Evolutionary conservation across 2,888 invertebrate genomes (phyloP).

Genomic region (Noctua comes): DNA sequence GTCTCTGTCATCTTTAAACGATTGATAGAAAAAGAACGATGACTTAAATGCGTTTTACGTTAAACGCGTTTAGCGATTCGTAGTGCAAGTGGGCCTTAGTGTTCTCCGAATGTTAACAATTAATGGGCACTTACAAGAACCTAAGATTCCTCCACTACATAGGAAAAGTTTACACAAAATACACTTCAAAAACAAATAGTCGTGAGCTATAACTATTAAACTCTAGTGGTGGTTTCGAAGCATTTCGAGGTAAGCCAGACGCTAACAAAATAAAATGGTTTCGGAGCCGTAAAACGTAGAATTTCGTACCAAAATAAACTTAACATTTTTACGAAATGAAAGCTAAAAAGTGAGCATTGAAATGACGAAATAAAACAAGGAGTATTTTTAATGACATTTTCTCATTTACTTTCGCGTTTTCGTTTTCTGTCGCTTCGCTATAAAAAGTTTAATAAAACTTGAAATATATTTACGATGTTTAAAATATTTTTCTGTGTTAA

Average conservation of each 20-base stretch:
- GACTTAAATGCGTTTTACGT: too few relatives aligned
- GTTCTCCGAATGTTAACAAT: conserved; percentile 13
- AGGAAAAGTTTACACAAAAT: conserved; percentile 44
- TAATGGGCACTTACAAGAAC: conserved; percentile 35
- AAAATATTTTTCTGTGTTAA: not conserved
- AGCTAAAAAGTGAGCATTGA: conserved; percentile 49
- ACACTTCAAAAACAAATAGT: conserved; percentile 42
- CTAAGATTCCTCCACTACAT: conserved; percentile 5
- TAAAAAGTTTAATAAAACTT: not conserved
- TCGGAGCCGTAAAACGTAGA: conserved; percentile 55
- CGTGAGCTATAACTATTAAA: conserved; percentile 33
- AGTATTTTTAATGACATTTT: conserved; percentile 17
- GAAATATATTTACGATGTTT: not conserved
- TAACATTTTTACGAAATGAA: conserved; percentile 58
- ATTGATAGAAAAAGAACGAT: too few relatives aligned
- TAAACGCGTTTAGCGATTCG: too few relatives aligned
- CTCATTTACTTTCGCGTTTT: not conserved
- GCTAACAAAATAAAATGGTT: conserved; percentile 58
- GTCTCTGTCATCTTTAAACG: too few relatives aligned
- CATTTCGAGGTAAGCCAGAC: conserved; percentile 53
- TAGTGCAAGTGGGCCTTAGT: not conserved
- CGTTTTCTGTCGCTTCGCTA: not conserved
- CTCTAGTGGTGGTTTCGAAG: conserved; percentile 38
- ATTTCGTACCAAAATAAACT: conserved; percentile 62
- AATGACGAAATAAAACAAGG: conserved; percentile 45